phyloP scores from a whole-genome alignment of 2,797 vertebrate genomes.

The Gallinago solitaria region DNA sequence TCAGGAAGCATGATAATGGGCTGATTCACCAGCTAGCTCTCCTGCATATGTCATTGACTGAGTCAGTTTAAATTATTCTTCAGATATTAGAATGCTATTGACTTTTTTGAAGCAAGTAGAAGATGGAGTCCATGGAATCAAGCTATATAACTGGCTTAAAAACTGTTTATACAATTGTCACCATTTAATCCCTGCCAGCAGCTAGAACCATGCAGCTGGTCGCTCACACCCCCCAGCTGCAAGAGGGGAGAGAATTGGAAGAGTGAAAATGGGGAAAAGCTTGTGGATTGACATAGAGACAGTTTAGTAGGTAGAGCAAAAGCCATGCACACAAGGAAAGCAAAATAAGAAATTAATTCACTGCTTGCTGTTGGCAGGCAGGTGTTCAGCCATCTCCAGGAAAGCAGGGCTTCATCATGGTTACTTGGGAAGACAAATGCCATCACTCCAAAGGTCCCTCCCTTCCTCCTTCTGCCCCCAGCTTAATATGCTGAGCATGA shows the following conservation, averaged over 20 bases:
- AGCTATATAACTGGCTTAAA: background rate
- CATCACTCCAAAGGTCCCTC: background rate
- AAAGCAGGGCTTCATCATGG: background rate
- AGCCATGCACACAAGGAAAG: background rate
- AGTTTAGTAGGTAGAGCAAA: background rate
- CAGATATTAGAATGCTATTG: background rate
- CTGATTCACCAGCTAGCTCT: background rate
- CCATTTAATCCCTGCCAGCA: background rate
- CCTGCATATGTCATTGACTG: background rate
- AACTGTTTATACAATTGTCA: background rate
- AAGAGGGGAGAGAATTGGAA: background rate
- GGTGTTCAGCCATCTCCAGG: background rate
- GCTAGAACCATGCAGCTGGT: background rate
- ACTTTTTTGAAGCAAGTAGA: background rate
- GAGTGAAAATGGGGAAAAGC: background rate
- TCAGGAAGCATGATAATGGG: background rate
- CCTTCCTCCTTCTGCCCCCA: background rate
- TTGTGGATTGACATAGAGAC: background rate
- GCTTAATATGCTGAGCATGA: background rate
- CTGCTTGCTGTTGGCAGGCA: background rate
- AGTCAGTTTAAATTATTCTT: conserved; percentile 11
- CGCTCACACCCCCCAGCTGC: background rate
- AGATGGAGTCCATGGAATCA: background rate
- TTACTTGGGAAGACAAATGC: background rate
- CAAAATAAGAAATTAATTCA: background rate